A percentile compares a stretch with the other conserved stretches of the same genome.
phyloP scores from a whole-genome alignment of 2,888 invertebrate genomes.

The Ochropleura leucogaster region DNA sequence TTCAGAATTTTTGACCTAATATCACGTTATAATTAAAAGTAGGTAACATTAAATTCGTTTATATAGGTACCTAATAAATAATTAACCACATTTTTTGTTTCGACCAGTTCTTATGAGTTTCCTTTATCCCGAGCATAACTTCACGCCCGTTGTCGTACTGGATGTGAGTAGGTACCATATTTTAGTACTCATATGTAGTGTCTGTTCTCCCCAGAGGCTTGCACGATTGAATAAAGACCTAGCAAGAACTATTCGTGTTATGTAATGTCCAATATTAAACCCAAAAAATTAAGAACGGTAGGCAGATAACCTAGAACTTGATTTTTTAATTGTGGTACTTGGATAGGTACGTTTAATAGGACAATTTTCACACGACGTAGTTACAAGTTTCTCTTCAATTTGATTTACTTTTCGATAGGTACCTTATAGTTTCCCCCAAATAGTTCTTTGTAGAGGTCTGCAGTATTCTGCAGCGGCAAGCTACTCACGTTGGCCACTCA shows the following conservation, averaged over 20 bases:
- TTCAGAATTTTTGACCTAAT: background rate
- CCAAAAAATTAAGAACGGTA: conserved; percentile 25
- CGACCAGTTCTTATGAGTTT: conserved; percentile 7
- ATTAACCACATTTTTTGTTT: conserved; percentile 14
- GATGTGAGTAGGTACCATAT: conserved; percentile 3
- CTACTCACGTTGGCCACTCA: conserved; percentile 33
- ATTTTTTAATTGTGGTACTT: conserved; percentile 33
- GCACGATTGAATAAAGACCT: conserved; percentile 15
- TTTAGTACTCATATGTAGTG: background rate
- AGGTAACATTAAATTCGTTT: background rate
- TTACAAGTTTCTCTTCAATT: background rate
- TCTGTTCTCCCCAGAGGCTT: background rate
- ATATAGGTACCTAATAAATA: background rate
- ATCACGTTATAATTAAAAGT: background rate
- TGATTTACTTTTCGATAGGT: conserved; percentile 20
- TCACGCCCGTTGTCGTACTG: conserved; percentile 1
- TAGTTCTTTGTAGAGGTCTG: conserved; percentile 20
- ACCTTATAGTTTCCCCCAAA: conserved; percentile 28
- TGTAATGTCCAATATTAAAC: conserved; percentile 7
- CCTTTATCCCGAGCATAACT: conserved; percentile 9
- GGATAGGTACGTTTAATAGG: background rate
- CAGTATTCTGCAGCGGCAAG: conserved; percentile 17
- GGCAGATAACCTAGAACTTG: background rate
- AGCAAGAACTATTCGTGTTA: conserved; percentile 6
- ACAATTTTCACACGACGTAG: conserved; percentile 23